phyloP scores from a whole-genome alignment of 2,797 vertebrate genomes.

The Passerculus sandwichensis region DNA sequence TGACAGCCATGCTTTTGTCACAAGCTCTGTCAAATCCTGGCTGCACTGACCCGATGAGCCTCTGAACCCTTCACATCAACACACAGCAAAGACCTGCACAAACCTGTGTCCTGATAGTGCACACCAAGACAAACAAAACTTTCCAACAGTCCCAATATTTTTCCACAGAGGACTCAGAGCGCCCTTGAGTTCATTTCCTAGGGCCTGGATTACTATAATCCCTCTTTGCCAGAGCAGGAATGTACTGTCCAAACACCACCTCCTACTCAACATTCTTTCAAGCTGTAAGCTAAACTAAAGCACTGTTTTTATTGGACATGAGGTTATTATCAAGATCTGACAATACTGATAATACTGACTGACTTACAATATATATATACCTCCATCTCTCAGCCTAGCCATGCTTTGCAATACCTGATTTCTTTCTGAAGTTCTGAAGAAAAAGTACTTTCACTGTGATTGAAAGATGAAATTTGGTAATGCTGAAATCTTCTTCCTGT shows the following conservation, averaged over 20 bases:
- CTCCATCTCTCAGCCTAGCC: not conserved
- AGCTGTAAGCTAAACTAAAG: not conserved
- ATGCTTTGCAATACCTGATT: not conserved
- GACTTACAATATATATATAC: not conserved
- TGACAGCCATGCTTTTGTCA: not conserved
- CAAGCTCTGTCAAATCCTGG: not conserved
- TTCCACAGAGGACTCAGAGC: not conserved
- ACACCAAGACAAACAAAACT: not conserved
- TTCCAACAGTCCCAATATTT: not conserved
- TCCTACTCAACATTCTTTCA: not conserved
- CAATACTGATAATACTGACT: not conserved
- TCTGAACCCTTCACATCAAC: not conserved
- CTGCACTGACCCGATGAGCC: fast-evolving
- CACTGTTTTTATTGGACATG: not conserved
- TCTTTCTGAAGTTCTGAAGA: not conserved
- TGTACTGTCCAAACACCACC: not conserved
- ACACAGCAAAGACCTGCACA: fast-evolving
- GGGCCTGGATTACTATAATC: not conserved
- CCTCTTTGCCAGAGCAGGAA: not conserved
- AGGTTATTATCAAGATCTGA: not conserved
- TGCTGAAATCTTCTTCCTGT: not conserved
- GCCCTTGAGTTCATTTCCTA: not conserved
- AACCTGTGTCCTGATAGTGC: not conserved
- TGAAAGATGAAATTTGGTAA: not conserved
- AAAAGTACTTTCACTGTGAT: not conserved